These are phyloP conservation scores for Microtus californicus DNA, from an alignment of 2,797 vertebrate species.

Conservation along the genomic window DNA sequence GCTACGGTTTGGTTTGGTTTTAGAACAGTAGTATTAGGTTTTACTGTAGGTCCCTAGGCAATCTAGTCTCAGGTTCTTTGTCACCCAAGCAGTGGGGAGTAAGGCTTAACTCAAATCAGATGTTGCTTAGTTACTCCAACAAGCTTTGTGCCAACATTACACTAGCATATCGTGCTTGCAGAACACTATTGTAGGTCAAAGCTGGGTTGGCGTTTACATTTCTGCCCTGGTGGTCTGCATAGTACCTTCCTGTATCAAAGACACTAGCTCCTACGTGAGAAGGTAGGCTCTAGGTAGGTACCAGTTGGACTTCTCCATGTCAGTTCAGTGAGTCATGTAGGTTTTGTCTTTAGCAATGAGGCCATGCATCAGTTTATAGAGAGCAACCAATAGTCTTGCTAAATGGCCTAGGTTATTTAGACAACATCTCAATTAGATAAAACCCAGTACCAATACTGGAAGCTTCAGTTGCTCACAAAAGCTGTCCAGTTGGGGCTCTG, in stretches of 20 bases:
- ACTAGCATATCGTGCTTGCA: background rate
- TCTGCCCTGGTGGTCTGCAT: background rate
- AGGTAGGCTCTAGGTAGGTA: background rate
- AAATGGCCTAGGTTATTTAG: background rate
- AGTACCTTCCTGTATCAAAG: background rate
- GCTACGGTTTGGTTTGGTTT: background rate
- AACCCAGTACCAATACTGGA: background rate
- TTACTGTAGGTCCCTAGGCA: background rate
- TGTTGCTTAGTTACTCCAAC: background rate
- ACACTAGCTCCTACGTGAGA: background rate
- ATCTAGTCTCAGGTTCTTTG: background rate
- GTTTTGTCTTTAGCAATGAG: background rate
- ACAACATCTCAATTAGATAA: background rate
- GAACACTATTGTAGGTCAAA: background rate
- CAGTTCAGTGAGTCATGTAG: background rate
- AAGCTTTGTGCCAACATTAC: background rate
- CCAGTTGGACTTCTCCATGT: background rate
- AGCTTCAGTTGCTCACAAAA: background rate
- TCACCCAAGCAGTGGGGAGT: background rate
- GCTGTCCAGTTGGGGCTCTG: background rate
- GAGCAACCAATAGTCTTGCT: background rate
- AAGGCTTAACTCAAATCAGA: background rate
- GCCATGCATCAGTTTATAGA: background rate
- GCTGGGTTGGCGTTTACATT: background rate
- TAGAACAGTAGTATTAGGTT: background rate